Base-by-base conservation (phyloP, 2,113 vertebrate species). In the Rhadina sibilatrix region DNA sequence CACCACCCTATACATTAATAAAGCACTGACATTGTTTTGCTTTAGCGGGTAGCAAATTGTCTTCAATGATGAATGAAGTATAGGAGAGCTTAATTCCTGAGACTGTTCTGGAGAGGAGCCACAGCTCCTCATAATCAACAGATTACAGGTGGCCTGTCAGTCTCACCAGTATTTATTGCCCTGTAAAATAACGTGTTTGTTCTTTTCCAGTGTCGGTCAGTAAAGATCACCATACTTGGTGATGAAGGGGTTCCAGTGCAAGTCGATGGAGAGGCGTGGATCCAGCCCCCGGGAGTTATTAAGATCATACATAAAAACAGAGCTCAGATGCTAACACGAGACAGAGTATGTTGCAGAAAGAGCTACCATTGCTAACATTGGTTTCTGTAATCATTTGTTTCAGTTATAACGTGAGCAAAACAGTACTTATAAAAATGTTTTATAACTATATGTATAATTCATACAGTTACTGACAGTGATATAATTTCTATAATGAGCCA, bases 301-400 rank as follows among this genome's bases (percentile, higher is more conserved):
- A 99, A 99, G 98, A 99, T 99, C 80, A 98, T 99, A 82, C 99
- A 99, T 97, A 99, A 99, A 97, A 99, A 99, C 98, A 97, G 99
- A 95, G 99, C 99, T 59, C 99, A 99, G 98, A 99, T 99, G 99
- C 97, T 99, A 81, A 99, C 99, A 28, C 98, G 99, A 97, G 99
- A 99, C 98, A 98, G 99, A 96, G 99, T 99, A 98, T 89, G 99
- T 98, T 71, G 50, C 63, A 87, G 49, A 76, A 52, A 89, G 38
- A 66, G 64, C 78, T 68, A 12, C 42, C 6, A 9, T 60, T 66
- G 42, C 14, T 82, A 38, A 72, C n/a, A 31, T 2, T 31, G 7
- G 12, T 94, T 72, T 91, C 44, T 75, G 31, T 70, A 84, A 79
- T 57, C 21, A 59, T 35, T 74, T n/a, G 6, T 22, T 78, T 83